Conservation (phyloP, 2,888 invertebrate genomes). For the Tridacna gigas region DNA sequence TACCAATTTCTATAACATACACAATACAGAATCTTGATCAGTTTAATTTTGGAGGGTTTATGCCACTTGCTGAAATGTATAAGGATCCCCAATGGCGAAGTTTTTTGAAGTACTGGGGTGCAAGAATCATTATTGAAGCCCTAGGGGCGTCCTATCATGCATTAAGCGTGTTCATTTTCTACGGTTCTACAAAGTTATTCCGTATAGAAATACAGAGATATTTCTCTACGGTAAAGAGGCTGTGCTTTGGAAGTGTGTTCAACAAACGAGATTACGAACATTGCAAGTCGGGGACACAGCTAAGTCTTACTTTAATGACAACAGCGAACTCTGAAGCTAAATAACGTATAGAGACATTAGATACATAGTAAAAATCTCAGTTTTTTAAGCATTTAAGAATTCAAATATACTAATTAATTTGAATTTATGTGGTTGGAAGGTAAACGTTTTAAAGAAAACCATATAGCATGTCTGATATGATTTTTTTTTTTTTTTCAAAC, state of each 20-base stretch:
- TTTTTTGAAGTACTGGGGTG: constrained; percentile 77
- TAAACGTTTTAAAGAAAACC: too few species aligned
- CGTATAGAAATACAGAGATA: constrained; percentile 52
- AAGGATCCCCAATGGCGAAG: constrained; percentile 76
- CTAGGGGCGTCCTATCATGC: constrained; percentile 82
- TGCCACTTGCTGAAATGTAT: constrained; percentile 71
- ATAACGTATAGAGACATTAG: background rate
- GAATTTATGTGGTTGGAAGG: too few species aligned
- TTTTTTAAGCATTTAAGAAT: too few species aligned
- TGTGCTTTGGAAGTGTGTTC: background rate
- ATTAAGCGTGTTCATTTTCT: constrained; percentile 79
- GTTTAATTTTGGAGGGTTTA: constrained; percentile 36
- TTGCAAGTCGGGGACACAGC: background rate
- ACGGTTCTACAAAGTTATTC: constrained; percentile 74
- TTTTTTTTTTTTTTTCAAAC: too few species aligned
- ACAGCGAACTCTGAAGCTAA: constrained; percentile 2
- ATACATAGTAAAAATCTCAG: too few species aligned
- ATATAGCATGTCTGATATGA: too few species aligned
- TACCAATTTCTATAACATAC: constrained; percentile 59
- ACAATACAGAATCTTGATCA: constrained; percentile 51
- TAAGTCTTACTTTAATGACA: constrained; percentile 6
- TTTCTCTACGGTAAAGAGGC: background rate
- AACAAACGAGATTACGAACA: constrained; percentile 5
- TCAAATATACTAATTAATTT: too few species aligned
- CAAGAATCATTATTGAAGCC: constrained; percentile 78